These are phyloP conservation scores for Lamprotornis superbus DNA, from an alignment of 2,113 vertebrate species.

Conservation along the genomic window DNA sequence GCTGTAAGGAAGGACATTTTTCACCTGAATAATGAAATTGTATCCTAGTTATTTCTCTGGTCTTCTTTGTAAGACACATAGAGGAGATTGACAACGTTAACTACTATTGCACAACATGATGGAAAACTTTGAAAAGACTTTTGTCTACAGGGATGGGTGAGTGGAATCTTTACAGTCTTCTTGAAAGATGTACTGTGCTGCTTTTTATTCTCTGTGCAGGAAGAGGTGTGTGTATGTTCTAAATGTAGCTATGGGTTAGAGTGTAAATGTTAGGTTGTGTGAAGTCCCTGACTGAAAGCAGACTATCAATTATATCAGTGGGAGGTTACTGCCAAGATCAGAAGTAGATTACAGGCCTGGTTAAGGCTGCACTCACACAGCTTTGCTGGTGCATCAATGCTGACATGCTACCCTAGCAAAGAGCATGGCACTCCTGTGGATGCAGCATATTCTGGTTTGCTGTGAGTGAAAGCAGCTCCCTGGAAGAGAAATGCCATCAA, in stretches of 20 bases:
- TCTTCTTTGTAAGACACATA: background rate
- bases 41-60: background rate
- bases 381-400: background rate
- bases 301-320: conserved; percentile 34
- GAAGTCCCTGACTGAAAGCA: background rate
- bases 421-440: background rate
- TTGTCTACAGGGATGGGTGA: background rate
- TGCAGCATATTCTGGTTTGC: background rate
- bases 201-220: background rate
- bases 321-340: conserved; percentile 11
- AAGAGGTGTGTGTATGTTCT: conserved; percentile 3
- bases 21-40: background rate
- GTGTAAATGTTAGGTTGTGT: conserved; percentile 10
- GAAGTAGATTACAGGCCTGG: conserved; percentile 26
- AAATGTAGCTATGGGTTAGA: background rate
- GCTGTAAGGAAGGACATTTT: background rate
- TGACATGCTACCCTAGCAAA: background rate
- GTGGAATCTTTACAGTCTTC: background rate
- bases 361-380: background rate
- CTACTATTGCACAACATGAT: background rate
- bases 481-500: background rate
- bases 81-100: background rate
- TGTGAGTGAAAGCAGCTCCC: background rate
- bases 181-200: background rate
- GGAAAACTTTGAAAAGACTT: background rate